Evolutionary conservation across 1,140 invertebrate genomes (phyloP).

Genomic region (Physella acuta): DNA sequence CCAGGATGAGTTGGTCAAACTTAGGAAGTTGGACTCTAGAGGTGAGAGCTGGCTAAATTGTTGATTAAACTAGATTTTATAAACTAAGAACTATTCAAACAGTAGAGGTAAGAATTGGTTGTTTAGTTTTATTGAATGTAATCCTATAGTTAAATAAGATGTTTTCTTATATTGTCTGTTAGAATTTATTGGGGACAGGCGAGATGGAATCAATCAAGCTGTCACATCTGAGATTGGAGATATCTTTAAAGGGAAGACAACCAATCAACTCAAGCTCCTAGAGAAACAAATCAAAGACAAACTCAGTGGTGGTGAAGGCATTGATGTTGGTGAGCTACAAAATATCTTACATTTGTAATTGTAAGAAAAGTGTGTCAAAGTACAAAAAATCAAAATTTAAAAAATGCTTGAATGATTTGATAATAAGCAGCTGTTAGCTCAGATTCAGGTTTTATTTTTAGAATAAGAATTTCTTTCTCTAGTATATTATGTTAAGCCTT

Average conservation of each 20-base stretch:
- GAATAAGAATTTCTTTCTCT: no score
- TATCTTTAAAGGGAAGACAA: constrained; percentile 92
- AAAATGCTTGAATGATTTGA: neutral
- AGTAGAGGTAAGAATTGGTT: no score
- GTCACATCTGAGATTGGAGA: constrained; percentile 86
- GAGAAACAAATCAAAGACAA: constrained; percentile 87
- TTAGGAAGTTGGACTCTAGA: constrained; percentile 69
- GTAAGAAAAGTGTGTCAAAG: neutral
- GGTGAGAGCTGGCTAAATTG: constrained; percentile 35
- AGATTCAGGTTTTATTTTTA: no score
- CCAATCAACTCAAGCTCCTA: constrained; percentile 79
- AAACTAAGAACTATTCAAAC: no score
- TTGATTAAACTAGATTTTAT: no score
- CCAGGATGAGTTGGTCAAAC: constrained; percentile 88
- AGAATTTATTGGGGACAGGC: constrained; percentile 64
- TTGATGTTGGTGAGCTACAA: constrained; percentile 78
- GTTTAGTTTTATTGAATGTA: no score
- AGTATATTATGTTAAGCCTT: no score
- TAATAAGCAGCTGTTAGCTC: neutral
- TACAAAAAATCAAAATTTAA: neutral
- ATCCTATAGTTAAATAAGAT: no score
- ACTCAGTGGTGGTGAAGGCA: constrained; percentile 73
- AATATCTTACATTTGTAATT: neutral
- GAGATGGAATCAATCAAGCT: constrained; percentile 91
- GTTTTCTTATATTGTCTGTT: no score